phyloP scores from a whole-genome alignment of 2,888 invertebrate species.

The Cacoxenus indagator region DNA sequence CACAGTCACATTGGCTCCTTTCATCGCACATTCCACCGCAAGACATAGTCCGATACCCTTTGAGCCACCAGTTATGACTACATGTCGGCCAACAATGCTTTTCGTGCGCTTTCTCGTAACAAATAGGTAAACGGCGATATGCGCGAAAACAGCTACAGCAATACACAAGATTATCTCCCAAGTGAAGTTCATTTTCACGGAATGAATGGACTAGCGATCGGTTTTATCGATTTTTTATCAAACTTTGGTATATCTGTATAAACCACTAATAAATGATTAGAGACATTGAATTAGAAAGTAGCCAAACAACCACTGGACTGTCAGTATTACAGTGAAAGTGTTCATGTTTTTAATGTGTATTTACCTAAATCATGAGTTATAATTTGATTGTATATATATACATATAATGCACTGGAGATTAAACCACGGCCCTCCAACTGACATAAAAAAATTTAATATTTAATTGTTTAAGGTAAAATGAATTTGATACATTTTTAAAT shows the following conservation, averaged over 20 bases:
- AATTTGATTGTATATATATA: too few relatives aligned
- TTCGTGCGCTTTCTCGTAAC: conserved; percentile 61
- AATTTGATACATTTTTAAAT: too few relatives aligned
- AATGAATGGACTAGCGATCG: neutral
- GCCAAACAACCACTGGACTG: too few relatives aligned
- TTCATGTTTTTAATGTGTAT: too few relatives aligned
- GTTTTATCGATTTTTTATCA: neutral
- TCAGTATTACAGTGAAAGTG: too few relatives aligned
- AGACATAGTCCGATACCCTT: conserved; percentile 93
- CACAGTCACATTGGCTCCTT: conserved; percentile 92
- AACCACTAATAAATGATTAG: neutral
- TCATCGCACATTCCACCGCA: conserved; percentile 81
- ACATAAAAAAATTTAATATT: too few relatives aligned
- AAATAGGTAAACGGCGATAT: conserved; percentile 58
- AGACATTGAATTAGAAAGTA: neutral
- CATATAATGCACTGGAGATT: too few relatives aligned
- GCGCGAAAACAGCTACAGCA: conserved; percentile 53
- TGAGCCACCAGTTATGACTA: conserved; percentile 92
- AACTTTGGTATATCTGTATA: neutral
- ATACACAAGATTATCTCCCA: conserved; percentile 58
- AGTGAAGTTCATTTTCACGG: conserved; percentile 50
- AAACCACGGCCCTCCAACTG: too few relatives aligned
- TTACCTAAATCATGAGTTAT: too few relatives aligned
- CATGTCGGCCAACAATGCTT: conserved; percentile 73
- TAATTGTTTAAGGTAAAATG: too few relatives aligned